Evolutionary conservation across 1,140 invertebrate species (phyloP), one percentile per base, ranked within the genome.

Genomic region (Aleiodes sp.): DNA sequence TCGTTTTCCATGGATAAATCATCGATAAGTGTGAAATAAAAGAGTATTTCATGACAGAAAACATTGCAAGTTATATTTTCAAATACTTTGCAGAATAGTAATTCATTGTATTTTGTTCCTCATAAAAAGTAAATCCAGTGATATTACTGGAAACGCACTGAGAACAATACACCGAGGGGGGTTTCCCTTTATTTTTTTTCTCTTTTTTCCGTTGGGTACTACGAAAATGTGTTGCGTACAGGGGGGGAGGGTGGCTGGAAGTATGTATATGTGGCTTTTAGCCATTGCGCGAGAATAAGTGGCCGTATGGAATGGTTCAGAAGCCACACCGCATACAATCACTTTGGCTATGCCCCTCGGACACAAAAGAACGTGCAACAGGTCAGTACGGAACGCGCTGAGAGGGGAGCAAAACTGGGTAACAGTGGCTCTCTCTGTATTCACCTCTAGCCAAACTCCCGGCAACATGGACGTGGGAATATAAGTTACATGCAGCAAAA

Each of bases 361-460:
- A 82, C 70, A 73, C 81, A 83, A 84, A 82, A 82, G 82, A 80
- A 72, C 74, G 77, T 73, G 81, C 82, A 84, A 83, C 82, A 81
- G 78, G 80, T 82, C 78, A 80, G 79, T 41, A 52, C 28, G 46
- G 24, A 39, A 26, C 14, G 28, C 29, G 29, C 14, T 12, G 61
- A 39, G 21, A 43, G 19, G 35, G 16, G 35, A 1, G 33, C 1
- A 21, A 35, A 41, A 57, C 14, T 52, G 33, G 61, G 19, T 41
- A 46, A 19, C 46, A 24, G 46, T 52, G 46, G 46, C 46, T 52
- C 46, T 52, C 46, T 52, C 46, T 52, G 46, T 52, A 10, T n/a
- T n/a, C 65, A 68, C 24, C 65, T 41, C 52, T 35, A 60, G 28
- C 21, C 56, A 19, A 61, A 72, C 66, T 59, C 65, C 66, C 68